These are phyloP conservation scores for Nasonia oneida DNA, from an alignment of 2,888 invertebrate genomes.

Conservation along the genomic window DNA sequence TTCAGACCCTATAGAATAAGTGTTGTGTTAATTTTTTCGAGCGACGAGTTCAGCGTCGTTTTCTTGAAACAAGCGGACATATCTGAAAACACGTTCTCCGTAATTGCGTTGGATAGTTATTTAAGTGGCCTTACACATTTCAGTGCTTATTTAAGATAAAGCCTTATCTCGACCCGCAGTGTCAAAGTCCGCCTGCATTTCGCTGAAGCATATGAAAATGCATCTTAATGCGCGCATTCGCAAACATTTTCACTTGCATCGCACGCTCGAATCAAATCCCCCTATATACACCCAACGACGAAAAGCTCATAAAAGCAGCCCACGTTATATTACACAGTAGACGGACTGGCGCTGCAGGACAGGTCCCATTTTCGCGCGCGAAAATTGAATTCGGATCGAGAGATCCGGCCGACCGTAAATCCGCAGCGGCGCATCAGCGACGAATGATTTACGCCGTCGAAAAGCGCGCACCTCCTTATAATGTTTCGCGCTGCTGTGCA, in stretches of 20 bases:
- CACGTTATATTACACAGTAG: background rate
- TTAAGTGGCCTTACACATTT: conserved; percentile 13
- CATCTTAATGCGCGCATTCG: background rate
- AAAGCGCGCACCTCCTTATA: conserved; percentile 19
- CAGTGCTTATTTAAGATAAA: conserved; percentile 35
- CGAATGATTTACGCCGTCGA: conserved; percentile 40
- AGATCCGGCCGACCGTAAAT: background rate
- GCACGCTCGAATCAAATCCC: background rate
- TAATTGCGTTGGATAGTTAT: conserved; percentile 7
- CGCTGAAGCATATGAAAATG: conserved; percentile 16
- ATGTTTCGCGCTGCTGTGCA: background rate
- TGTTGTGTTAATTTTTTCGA: too few relatives aligned
- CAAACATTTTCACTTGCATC: background rate
- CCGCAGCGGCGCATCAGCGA: background rate
- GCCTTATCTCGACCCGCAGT: conserved; percentile 26
- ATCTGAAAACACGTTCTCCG: background rate
- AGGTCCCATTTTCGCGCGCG: background rate
- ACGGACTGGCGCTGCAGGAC: background rate
- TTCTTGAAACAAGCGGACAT: background rate
- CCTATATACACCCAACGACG: background rate
- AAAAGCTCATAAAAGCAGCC: conserved; percentile 5
- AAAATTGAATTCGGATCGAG: conserved; percentile 51
- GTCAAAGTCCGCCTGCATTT: conserved; percentile 49
- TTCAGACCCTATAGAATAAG: too few relatives aligned
- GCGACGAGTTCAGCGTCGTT: background rate